A percentile compares a stretch with the other conserved stretches of the same genome.
These are phyloP conservation scores for Pycnomerus fuliginosus DNA, from an alignment of 2,888 invertebrate genomes.

Conservation along the genomic window DNA sequence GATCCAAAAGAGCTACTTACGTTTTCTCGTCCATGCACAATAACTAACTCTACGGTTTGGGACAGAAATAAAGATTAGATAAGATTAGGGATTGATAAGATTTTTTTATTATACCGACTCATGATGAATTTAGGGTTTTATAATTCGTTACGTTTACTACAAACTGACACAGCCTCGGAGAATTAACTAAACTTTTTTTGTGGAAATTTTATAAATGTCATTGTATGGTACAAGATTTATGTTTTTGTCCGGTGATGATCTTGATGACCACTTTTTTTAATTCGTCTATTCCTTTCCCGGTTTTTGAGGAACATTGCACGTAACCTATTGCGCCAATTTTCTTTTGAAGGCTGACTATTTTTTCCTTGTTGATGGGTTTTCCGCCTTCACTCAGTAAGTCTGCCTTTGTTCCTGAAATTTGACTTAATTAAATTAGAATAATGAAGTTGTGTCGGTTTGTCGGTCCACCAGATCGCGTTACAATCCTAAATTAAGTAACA, in stretches of 20 bases:
- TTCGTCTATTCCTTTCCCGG: slow-evolving; percentile 27
- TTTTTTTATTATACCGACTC: not conserved
- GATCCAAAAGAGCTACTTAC: too few relatives aligned
- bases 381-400: slow-evolving; percentile 23
- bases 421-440: not conserved
- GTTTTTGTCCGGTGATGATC: slow-evolving; percentile 3
- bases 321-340: slow-evolving; percentile 31
- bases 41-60: too few relatives aligned
- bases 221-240: slow-evolving; percentile 17
- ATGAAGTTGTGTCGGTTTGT: slow-evolving; percentile 2
- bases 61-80: too few relatives aligned
- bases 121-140: not conserved
- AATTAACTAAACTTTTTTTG: too few relatives aligned
- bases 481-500: too few relatives aligned
- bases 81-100: too few relatives aligned
- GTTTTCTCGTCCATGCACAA: too few relatives aligned
- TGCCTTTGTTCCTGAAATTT: slow-evolving; percentile 32
- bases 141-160: too few relatives aligned
- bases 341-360: slow-evolving; percentile 25
- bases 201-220: slow-evolving; percentile 8
- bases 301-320: slow-evolving; percentile 34
- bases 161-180: too few relatives aligned
- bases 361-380: slow-evolving; percentile 17
- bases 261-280: slow-evolving; percentile 18
- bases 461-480: not conserved